These are phyloP conservation scores for Osmerus eperlanus DNA, from an alignment of 2,113 vertebrate genomes.

Conservation along the genomic window DNA sequence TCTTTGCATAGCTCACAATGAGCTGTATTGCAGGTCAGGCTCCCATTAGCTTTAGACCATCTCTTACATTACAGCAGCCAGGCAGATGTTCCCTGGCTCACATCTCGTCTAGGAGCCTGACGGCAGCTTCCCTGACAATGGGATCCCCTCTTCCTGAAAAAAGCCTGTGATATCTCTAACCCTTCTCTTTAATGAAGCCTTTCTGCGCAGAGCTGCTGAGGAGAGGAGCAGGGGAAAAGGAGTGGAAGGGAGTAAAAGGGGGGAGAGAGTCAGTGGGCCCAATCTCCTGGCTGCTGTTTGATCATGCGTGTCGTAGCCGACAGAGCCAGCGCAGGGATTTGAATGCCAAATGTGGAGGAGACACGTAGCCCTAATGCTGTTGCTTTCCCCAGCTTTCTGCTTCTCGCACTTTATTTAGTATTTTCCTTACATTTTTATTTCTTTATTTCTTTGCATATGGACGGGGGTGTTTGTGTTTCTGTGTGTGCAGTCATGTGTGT, in stretches of 20 bases:
- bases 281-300: slow-evolving; percentile 40
- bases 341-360: slow-evolving; percentile 46
- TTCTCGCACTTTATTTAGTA: background rate
- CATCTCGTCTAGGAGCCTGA: slow-evolving; percentile 59
- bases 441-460: background rate
- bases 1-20: slow-evolving; percentile 53
- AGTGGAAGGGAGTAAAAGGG: background rate
- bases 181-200: slow-evolving; percentile 66
- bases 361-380: slow-evolving; percentile 22
- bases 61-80: slow-evolving; percentile 60
- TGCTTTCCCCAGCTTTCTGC: slow-evolving; percentile 2
- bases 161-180: slow-evolving; percentile 63
- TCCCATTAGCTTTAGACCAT: slow-evolving; percentile 61
- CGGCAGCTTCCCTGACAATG: slow-evolving; percentile 62
- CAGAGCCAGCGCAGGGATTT: slow-evolving; percentile 33
- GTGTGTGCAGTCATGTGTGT: background rate
- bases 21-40: slow-evolving; percentile 66
- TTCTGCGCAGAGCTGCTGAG: slow-evolving; percentile 21
- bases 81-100: slow-evolving; percentile 50
- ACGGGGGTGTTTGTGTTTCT: background rate
- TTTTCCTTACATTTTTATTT: background rate
- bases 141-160: slow-evolving; percentile 49
- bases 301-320: slow-evolving; percentile 44
- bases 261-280: slow-evolving; percentile 24
- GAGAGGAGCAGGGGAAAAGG: slow-evolving; percentile 19